phyloP scores from a whole-genome alignment of 2,888 invertebrate genomes.

The Netelia virgata region DNA sequence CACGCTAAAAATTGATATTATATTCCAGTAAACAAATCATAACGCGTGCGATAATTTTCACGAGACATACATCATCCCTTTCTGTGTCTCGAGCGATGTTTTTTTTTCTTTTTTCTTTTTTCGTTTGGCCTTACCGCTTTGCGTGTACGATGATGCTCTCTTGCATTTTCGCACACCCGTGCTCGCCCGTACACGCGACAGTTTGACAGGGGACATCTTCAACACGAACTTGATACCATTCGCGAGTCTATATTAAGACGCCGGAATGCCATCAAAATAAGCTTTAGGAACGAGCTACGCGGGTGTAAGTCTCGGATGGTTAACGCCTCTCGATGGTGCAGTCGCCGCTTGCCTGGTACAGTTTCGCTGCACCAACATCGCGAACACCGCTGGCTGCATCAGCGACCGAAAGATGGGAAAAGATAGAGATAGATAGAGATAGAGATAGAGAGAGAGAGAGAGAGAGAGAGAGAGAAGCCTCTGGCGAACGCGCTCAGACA shows the following conservation, averaged over 20 bases:
- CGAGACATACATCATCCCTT: conserved; percentile 41
- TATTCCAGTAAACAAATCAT: conserved; percentile 17
- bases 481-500: conserved; percentile 75
- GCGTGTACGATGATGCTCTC: conserved; percentile 48
- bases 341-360: conserved; percentile 33
- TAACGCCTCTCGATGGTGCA: conserved; percentile 71
- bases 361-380: conserved; percentile 23
- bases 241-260: conserved; percentile 82
- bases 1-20: conserved; percentile 35
- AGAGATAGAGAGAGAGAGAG: conserved; percentile 32
- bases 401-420: neutral
- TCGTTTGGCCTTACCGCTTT: conserved; percentile 31
- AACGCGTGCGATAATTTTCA: conserved; percentile 39
- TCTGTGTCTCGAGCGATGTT: conserved; percentile 55
- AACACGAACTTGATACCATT: conserved; percentile 79
- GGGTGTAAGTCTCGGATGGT: conserved; percentile 68
- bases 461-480: neutral
- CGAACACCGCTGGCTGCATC: conserved; percentile 22
- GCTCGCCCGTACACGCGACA: conserved; percentile 68
- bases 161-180: conserved; percentile 53
- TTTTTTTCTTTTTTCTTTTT: conserved; percentile 28
- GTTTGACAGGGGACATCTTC: conserved; percentile 73
- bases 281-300: conserved; percentile 73
- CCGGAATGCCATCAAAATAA: conserved; percentile 82
- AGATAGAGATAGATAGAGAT: too few relatives aligned